Base-by-base conservation (phyloP, 2,888 invertebrate species). In the Orthonychiurus folsomi region DNA sequence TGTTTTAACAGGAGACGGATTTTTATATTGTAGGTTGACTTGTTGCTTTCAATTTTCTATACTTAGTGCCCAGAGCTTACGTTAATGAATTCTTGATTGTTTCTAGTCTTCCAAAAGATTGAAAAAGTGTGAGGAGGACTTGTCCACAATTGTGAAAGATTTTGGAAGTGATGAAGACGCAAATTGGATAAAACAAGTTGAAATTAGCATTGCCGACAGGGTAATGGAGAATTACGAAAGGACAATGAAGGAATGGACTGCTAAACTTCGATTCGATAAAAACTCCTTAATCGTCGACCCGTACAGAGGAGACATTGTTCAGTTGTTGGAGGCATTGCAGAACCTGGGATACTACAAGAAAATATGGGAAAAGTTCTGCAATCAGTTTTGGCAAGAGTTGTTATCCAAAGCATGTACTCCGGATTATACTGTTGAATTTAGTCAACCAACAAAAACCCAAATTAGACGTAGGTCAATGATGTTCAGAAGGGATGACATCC, bases 351-450 rank as follows among this genome's bases (percentile, higher is more conserved):
- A 59, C 15, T 70, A 62, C 37, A 50, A 55, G 1, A 60, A 62
- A n/a, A 50, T 66, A 1, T 66, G 65, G 63, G 65, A 61, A 2
- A 61, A 63, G 25, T 69, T 71, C 53, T 50, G 61, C n/a, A 56
- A 58, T 25, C 64, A 68, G 53, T 18, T 71, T 25, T 71, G 71
- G 71, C 59, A 68, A 50, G 69, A 68, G 50, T 56, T 71, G 2
- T 60, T 71, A 1, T 64, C 64, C 15, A 69, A 68, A 28, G 62
- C 65, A n/a, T 66, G 66, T 53, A 60, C 66, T 9, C 63, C 63
- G 12, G 66, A 70, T 12, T 71, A 62, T 28, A 52, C 25, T 18
- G 61, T 70, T 3, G 63, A 64, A 56, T 50, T 63, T 26, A 48
- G 21, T 1, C 27, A 52, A 18, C 63, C 63, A 5, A 59, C 26